phyloP scores from a whole-genome alignment of 2,888 invertebrate genomes.

The Macaria liturata region DNA sequence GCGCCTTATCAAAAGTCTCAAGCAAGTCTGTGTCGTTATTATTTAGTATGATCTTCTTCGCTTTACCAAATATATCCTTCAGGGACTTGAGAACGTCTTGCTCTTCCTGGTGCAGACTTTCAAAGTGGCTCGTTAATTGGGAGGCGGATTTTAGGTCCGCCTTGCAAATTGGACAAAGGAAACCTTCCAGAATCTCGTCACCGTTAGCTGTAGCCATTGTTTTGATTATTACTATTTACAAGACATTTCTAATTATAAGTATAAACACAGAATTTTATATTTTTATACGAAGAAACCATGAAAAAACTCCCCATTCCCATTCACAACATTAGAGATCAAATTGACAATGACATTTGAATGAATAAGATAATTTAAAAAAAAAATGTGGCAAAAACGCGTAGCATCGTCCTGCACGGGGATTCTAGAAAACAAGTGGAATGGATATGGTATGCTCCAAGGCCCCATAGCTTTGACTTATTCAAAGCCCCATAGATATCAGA shows the following conservation, averaged over 20 bases:
- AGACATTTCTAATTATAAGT: not conserved
- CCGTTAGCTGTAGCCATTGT: constrained; percentile 73
- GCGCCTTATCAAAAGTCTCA: constrained; percentile 82
- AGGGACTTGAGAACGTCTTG: constrained; percentile 91
- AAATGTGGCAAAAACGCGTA: no score
- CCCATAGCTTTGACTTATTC: no score
- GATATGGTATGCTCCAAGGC: no score
- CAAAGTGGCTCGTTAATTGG: constrained; percentile 94
- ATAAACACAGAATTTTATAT: not conserved
- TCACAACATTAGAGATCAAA: no score
- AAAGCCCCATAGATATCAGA: no score
- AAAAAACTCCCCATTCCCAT: no score
- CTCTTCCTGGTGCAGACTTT: constrained; percentile 93
- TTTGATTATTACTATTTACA: constrained; percentile 1
- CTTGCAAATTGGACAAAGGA: constrained; percentile 97
- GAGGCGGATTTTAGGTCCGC: constrained; percentile 93
- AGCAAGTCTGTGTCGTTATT: constrained; percentile 83
- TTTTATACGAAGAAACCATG: no score
- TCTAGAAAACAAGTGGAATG: no score
- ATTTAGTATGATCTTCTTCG: constrained; percentile 86
- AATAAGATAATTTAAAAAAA: no score
- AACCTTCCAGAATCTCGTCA: constrained; percentile 93
- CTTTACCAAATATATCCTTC: constrained; percentile 93
- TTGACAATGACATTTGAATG: no score
- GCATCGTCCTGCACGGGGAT: no score